Percentiles rank a stretch among this genome's conserved stretches.
Evolutionary conservation across 2,113 vertebrate species (phyloP).

Genomic region (Hoplias malabaricus): DNA sequence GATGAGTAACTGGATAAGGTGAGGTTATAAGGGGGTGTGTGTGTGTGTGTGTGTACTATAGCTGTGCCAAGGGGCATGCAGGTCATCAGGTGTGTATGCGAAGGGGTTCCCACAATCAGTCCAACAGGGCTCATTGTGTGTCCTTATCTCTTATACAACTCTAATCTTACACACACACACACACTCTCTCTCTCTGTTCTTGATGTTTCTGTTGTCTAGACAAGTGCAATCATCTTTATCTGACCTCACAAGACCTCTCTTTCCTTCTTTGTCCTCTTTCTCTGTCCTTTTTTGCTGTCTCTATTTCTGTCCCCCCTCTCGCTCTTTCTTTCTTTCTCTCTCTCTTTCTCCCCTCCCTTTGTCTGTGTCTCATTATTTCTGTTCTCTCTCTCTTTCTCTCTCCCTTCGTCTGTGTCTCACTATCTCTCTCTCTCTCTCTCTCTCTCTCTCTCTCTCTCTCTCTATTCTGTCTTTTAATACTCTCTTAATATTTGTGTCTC

Average conservation of each 20-base stretch:
- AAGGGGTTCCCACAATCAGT: constrained; percentile 1
- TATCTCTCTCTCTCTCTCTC: background rate
- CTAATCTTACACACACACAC: constrained; percentile 22
- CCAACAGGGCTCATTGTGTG: background rate
- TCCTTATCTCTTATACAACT: constrained; percentile 40
- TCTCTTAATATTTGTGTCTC: too few relatives aligned
- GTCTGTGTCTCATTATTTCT: background rate
- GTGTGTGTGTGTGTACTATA: background rate
- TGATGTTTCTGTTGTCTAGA: constrained; percentile 38
- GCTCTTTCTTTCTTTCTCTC: background rate
- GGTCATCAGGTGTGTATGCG: constrained; percentile 11
- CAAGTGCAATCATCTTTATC: constrained; percentile 49
- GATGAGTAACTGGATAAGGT: background rate
- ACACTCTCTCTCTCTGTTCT: background rate
- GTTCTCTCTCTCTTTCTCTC: background rate
- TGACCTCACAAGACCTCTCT: constrained; percentile 17
- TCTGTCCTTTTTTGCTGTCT: too few relatives aligned
- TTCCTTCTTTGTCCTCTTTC: constrained; percentile 13
- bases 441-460: background rate
- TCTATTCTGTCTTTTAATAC: too few relatives aligned
- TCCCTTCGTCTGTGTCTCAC: too few relatives aligned
- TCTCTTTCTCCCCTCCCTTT: background rate
- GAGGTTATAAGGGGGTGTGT: background rate
- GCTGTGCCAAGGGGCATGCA: background rate
- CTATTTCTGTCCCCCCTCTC: background rate